These are phyloP conservation scores for Ambastaia sidthimunki DNA, from an alignment of 2,797 vertebrate genomes.

Conservation along the genomic window DNA sequence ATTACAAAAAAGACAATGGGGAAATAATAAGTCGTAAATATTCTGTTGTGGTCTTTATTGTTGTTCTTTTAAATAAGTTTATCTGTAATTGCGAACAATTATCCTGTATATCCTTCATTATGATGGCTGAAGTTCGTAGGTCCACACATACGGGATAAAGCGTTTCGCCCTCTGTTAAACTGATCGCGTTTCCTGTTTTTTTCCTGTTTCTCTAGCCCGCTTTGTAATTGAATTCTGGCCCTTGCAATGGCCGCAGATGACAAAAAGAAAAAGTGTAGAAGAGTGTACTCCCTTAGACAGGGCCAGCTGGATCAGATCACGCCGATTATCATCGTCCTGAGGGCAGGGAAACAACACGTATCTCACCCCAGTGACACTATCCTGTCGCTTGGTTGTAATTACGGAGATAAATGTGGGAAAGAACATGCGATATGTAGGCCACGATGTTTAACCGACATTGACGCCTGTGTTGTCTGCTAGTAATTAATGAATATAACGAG, in stretches of 20 bases:
- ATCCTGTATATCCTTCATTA: conserved; percentile 11
- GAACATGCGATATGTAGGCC: conserved; percentile 50
- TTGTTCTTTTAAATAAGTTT: conserved; percentile 21
- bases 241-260: conserved; percentile 50
- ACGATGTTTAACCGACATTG: conserved; percentile 8
- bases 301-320: conserved; percentile 64
- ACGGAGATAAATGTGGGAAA: conserved; percentile 71
- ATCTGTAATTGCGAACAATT: conserved; percentile 36
- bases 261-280: conserved; percentile 59
- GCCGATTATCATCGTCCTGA: conserved; percentile 63
- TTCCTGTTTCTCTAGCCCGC: neutral
- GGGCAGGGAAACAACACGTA: conserved; percentile 61
- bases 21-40: neutral
- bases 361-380: conserved; percentile 66
- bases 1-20: neutral
- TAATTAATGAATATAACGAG: too few relatives aligned
- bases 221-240: neutral
- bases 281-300: conserved; percentile 58
- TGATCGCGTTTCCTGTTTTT: neutral
- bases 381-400: conserved; percentile 66
- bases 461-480: conserved; percentile 10
- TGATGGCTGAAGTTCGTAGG: conserved; percentile 8
- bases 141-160: neutral
- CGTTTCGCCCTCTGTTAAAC: conserved; percentile 9
- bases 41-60: conserved; percentile 25